These are phyloP conservation scores for Montipora efflorescens DNA, from an alignment of 64 coral and sea anemone genomes.

Conservation along the genomic window DNA sequence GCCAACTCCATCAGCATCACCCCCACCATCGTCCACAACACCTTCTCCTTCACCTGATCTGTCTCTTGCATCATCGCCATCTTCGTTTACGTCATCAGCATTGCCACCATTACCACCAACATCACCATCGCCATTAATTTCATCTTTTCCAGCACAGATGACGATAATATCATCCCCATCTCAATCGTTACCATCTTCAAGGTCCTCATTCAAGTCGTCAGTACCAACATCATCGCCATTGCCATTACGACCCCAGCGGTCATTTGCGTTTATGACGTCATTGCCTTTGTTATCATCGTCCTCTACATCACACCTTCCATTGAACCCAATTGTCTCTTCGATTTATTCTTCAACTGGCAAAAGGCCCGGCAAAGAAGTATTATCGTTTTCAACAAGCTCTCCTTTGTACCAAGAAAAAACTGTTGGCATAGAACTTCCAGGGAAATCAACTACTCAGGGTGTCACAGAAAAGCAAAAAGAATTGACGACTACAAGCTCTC, in stretches of 20 bases:
- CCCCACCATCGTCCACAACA: not conserved
- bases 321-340: not conserved
- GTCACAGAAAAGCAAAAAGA: no score
- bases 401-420: not conserved
- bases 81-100: not conserved
- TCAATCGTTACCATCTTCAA: not conserved
- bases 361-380: not conserved
- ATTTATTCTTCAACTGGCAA: not conserved
- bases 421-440: not conserved
- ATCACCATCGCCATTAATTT: not conserved
- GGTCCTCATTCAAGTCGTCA: not conserved
- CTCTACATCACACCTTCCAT: not conserved
- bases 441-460: no score
- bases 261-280: not conserved
- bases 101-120: not conserved
- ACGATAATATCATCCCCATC: not conserved
- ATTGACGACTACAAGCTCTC: no score
- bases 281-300: not conserved
- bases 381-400: not conserved
- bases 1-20: not conserved
- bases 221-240: not conserved
- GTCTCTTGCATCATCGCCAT: not conserved
- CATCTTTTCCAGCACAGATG: not conserved
- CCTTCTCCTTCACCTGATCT: not conserved
- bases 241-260: not conserved